These are phyloP conservation scores for Cavia aperea DNA, from an alignment of 2,113 vertebrate genomes.

Conservation along the genomic window DNA sequence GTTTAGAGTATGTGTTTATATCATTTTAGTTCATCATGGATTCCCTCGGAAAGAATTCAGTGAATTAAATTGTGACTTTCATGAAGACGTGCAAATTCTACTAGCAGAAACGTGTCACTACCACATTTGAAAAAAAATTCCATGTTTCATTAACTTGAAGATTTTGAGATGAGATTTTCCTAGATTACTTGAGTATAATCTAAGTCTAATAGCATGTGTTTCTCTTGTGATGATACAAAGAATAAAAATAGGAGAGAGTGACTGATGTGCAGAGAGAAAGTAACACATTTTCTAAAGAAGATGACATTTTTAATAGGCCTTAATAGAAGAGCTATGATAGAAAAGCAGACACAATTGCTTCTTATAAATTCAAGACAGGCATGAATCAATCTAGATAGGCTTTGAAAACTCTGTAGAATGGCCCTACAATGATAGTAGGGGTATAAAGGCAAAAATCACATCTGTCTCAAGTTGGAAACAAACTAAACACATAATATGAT, in stretches of 20 bases:
- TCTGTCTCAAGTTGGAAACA: not conserved
- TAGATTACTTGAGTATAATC: not conserved
- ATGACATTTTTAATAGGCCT: rapidly evolving
- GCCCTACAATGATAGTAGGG: too few relatives aligned
- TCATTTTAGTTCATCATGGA: not conserved
- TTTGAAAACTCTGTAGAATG: not conserved
- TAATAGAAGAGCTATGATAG: not conserved
- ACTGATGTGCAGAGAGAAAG: too few relatives aligned
- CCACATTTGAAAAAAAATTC: not conserved
- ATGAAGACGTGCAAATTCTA: not conserved
- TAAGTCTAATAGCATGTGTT: not conserved
- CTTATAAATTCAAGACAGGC: not conserved
- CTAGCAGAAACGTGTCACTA: not conserved
- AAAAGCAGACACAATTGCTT: not conserved
- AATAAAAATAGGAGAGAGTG: not conserved
- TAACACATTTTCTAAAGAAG: not conserved
- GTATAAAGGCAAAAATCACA: not conserved
- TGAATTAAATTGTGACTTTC: not conserved
- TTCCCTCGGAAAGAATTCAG: not conserved
- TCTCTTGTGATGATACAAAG: not conserved
- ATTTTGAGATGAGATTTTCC: not conserved
- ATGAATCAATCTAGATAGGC: not conserved
- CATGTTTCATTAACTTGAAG: not conserved
- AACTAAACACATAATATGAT: not conserved
- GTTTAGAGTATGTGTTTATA: not conserved